A percentile compares a stretch with the other conserved stretches of the same genome.
Conservation (phyloP, 2,888 invertebrate species). For the Eumerus sabulonum region DNA sequence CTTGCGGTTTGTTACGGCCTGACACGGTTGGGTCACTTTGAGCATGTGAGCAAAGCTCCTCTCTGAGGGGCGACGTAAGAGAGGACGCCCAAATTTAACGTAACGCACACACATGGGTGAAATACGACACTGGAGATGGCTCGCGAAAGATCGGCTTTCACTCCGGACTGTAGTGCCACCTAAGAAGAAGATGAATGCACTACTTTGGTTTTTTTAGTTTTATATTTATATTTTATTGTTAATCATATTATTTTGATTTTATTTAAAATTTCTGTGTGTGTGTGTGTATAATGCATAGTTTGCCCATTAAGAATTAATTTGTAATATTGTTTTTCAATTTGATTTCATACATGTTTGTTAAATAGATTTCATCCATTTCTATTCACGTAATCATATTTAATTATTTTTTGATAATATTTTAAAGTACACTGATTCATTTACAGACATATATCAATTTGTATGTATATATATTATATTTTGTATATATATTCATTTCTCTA, state of each 20-base stretch:
- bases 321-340: constrained; percentile 20
- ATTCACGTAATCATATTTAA: background rate
- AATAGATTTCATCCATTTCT: constrained; percentile 24
- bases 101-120: too few species aligned
- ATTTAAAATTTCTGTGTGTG: constrained; percentile 25
- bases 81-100: too few species aligned
- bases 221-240: constrained; percentile 32
- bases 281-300: constrained; percentile 50
- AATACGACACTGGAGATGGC: too few species aligned
- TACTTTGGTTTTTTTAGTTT: constrained; percentile 12
- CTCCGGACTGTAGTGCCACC: too few species aligned
- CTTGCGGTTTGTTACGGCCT: too few species aligned
- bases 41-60: too few species aligned
- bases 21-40: too few species aligned
- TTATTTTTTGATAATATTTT: background rate
- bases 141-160: too few species aligned
- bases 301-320: constrained; percentile 38
- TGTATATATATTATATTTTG: constrained; percentile 4
- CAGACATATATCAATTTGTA: constrained; percentile 10
- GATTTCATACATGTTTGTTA: constrained; percentile 14
- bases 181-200: too few species aligned
- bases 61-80: too few species aligned
- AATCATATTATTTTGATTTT: constrained; percentile 23
- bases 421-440: constrained; percentile 31
- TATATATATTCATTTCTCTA: background rate